A percentile compares a stretch with the other conserved stretches of the same genome.
phyloP scores from a whole-genome alignment of 2,797 vertebrate species.

The Champsocephalus esox region DNA sequence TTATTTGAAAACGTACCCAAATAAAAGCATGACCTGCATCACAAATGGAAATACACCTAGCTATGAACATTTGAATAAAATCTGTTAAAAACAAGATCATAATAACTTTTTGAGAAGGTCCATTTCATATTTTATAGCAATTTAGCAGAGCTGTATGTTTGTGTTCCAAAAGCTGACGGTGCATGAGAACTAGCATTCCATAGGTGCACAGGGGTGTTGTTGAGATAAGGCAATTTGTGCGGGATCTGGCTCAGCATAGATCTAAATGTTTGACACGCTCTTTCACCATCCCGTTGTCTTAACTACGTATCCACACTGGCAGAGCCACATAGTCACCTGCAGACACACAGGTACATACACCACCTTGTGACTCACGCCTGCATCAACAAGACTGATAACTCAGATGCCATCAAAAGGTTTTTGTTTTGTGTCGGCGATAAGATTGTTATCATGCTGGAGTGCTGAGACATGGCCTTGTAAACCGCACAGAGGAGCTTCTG shows the following conservation, averaged over 20 bases:
- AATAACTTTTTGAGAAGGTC: neutral
- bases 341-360: conserved; percentile 27
- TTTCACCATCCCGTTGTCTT: conserved; percentile 57
- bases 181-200: conserved; percentile 75
- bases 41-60: neutral
- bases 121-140: conserved; percentile 26
- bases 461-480: conserved; percentile 59
- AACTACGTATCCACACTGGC: conserved; percentile 38
- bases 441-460: conserved; percentile 69
- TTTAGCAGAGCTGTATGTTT: conserved; percentile 50
- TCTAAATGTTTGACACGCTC: conserved; percentile 73
- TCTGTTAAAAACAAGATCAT: neutral
- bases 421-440: conserved; percentile 66
- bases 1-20: neutral
- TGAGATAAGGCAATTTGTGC: conserved; percentile 76
- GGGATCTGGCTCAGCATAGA: conserved; percentile 73
- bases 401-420: conserved; percentile 72
- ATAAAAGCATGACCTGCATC: neutral
- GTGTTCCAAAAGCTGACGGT: conserved; percentile 70
- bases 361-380: conserved; percentile 58
- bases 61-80: neutral
- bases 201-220: conserved; percentile 74
- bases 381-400: conserved; percentile 70
- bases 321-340: conserved; percentile 19
- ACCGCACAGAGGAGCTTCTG: conserved; percentile 44